Evolutionary conservation across 2,888 invertebrate species (phyloP), one percentile per base, ranked within the genome.

Genomic region (Halictus ligatus): DNA sequence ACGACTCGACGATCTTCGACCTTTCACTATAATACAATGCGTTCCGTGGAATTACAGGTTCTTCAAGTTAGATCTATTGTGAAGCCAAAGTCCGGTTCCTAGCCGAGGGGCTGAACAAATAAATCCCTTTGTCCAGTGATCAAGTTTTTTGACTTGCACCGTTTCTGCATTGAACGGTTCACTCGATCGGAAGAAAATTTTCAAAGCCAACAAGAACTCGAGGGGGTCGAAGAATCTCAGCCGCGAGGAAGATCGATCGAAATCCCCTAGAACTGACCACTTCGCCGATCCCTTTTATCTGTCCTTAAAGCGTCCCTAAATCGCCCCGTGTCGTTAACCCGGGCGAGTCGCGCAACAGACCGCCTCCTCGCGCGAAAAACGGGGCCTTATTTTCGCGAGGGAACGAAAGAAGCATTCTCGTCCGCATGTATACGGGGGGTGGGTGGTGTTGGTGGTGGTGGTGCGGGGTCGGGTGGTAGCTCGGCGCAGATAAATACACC

Each of bases 401-500:
- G 3, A 40, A 35, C 35, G 40, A 69, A 69, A 69, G 40, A 40
- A 69, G 4, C 40, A 21, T 40, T n/a, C 58, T 58, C 58, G 58
- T n/a, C 21, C n/a, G n/a, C 58, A 5, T n/a, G 58, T 58, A 12
- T 12, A 12, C 35, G 35, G 35, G 35, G 35, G 35, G 35, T 1
- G 4, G 58, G 6, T 21, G 54, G 8, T 35, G 35, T 3, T 35
- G 54, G 18, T 15, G 21, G 43, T 10, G 43, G 15, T 0, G 48
- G 48, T 0, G 48, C 0, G 10, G n/a, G 21, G 10, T 2, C 12
- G 15, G 64, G 29, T 15, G 15, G 15, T 7, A 64, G 29, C 29
- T 6, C 64, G 64, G 29, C 1, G 64, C 91, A 90, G 89, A 91
- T 89, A 58, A 90, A 90, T 86, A 77, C 79, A 76, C 75, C 72